Percentiles rank a stretch among this genome's conserved stretches.
Evolutionary conservation across 2,797 vertebrate genomes (phyloP).

Genomic region (Clangula hyemalis): DNA sequence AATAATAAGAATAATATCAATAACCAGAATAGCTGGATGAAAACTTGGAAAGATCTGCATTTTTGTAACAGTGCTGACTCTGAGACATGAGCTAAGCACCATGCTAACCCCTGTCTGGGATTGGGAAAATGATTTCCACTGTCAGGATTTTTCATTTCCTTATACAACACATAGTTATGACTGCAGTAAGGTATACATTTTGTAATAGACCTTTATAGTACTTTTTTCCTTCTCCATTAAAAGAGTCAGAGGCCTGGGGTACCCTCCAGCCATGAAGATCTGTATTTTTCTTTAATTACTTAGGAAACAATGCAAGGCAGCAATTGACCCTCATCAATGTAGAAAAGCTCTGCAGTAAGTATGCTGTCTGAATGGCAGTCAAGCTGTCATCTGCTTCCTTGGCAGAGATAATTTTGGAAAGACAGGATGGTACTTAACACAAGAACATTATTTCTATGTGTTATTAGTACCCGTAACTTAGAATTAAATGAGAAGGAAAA

Average conservation of each 20-base stretch:
- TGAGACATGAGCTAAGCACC: neutral
- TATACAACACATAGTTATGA: neutral
- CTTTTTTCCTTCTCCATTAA: neutral
- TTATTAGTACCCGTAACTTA: neutral
- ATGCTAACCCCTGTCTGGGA: neutral
- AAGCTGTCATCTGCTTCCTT: neutral
- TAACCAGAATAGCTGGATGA: neutral
- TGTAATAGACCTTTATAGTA: neutral
- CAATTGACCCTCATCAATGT: neutral
- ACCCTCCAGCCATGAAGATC: neutral
- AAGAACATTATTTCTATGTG: neutral
- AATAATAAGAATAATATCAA: neutral
- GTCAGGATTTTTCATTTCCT: neutral
- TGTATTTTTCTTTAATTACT: constrained; percentile 15
- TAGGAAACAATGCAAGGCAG: neutral
- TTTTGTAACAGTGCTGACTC: neutral
- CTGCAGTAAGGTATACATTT: neutral
- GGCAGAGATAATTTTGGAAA: constrained; percentile 21
- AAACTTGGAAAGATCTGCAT: neutral
- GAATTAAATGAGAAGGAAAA: neutral
- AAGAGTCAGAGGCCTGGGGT: neutral
- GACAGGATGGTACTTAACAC: neutral
- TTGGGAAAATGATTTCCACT: neutral
- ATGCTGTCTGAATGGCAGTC: neutral
- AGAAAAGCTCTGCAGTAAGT: neutral